Base-by-base conservation (phyloP, 2,797 vertebrate species). In the Cephalopachus bancanus region DNA sequence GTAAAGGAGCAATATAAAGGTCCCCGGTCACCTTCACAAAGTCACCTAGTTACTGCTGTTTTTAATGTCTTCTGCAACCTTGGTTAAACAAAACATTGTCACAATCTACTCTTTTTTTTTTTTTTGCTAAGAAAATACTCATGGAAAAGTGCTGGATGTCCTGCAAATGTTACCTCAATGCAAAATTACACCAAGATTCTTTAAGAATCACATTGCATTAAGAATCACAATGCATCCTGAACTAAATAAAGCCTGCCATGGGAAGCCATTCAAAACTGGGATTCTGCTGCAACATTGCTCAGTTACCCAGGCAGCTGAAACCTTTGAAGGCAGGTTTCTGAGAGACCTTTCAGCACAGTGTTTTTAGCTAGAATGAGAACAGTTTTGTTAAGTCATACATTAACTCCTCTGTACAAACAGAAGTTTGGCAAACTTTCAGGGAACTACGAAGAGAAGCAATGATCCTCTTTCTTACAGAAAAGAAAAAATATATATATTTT, bases 291-390 rank as follows among this genome's bases (percentile, higher is more conserved):
- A 55, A 1, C 74, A 5, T 5, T 33, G 49, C 33, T 26, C 74
- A 30, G 96, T 95, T 91, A 71, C 97, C 97, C 20, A 14, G 95
- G 96, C 94, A 95, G 93, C 92, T 65, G n/a, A 33, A 44, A 81
- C 22, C 67, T 93, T 79, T 76, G 57, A 74, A 80, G 22, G 30
- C 65, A 51, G 89, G 33, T 7, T 86, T 80, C 55, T 62, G 26
- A 67, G 64, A 83, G 30, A 57, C n/a, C 49, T 76, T 93, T 72
- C 24, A n/a, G 94, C 3, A 7, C n/a, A 65, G 69, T 37, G 83
- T 81, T 93, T 57, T 20, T 3, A 28, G 62, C 12, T 3, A 76
- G 55, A 24, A 94, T 49, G 37, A 76, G 15, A 91, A 60, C 22
- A 69, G 55, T 88, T 55, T 20, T 83, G 19, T 53, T 60, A 84